Base-by-base conservation (phyloP, 1,140 invertebrate species). In the Drosophila kohkoa region DNA sequence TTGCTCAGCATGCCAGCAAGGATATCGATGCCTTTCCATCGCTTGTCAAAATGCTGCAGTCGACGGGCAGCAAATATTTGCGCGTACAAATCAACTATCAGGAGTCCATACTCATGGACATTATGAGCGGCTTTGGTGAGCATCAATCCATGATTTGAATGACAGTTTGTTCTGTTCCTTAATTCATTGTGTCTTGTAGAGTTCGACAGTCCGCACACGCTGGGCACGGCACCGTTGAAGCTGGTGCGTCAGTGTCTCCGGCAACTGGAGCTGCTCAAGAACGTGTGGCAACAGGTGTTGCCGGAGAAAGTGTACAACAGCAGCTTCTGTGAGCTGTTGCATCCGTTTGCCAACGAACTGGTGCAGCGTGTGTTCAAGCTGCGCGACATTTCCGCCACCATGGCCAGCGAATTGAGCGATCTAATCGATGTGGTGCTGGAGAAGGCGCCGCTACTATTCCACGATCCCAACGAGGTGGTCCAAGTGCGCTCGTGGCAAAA, bases 191-290 rank as follows among this genome's bases (percentile, higher is more conserved):
- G 43, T 43, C 8, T 30, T 20, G 43, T 81, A 96, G 96, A 95
- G 89, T 92, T 96, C 43, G 94, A 94, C 90, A 83, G 94, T 90
- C 91, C 94, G 92, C 91, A 93, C 5, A 93, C 93, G 2, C 86
- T 97, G 54, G 93, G 95, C 25, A 93, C 94, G 2, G 94, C 93
- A 20, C 95, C 95, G 0, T 95, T 98, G 88, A 95, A 96, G 81
- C 94, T 95, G 15, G 91, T 98, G 5, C 94, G 96, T 16, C 96
- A 98, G 91, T 97, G 97, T 87, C 93, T 98, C 30, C 94, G 96
- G 51, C 97, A 98, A 92, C 93, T 98, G 64, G 95, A 96, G 86
- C 93, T 98, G 65, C 92, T 99, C 1, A 96, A 97, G 93, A 97
- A 96, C 66, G 96, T 98, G 0, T 99, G 98, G 98, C 93, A 95